Evolutionary conservation across 2,797 vertebrate genomes (phyloP).

Genomic region (Sarcoramphus papa): DNA sequence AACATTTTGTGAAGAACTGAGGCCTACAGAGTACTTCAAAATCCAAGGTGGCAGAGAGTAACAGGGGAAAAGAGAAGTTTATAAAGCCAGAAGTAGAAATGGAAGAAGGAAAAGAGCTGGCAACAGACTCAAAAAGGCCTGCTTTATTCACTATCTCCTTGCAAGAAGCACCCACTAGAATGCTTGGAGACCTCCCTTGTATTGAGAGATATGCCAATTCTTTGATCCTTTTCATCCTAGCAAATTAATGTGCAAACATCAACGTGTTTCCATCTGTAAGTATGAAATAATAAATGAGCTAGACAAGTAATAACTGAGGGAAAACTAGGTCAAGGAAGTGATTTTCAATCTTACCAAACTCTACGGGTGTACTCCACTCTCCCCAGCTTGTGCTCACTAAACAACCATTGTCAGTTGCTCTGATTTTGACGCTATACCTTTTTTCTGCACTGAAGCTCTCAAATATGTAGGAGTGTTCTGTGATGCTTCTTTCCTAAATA

Average conservation of each 20-base stretch:
- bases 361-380: slow-evolving; percentile 40
- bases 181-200: neutral
- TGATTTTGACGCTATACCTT: slow-evolving; percentile 20
- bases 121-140: neutral
- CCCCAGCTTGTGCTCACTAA: slow-evolving; percentile 20
- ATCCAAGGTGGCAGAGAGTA: neutral
- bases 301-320: neutral
- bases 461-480: neutral
- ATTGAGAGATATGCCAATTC: neutral
- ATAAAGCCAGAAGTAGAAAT: neutral
- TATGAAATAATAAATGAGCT: neutral
- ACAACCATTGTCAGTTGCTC: neutral
- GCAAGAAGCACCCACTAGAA: neutral
- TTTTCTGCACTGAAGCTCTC: neutral
- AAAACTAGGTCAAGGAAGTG: neutral
- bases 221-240: neutral
- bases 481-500: neutral
- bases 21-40: neutral
- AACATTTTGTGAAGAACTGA: neutral
- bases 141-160: neutral
- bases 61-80: neutral
- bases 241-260: neutral
- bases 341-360: slow-evolving; percentile 48
- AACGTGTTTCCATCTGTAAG: neutral
- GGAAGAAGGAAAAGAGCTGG: neutral